phyloP scores from a whole-genome alignment of 2,888 invertebrate genomes.

The Yponomeuta sedellus region DNA sequence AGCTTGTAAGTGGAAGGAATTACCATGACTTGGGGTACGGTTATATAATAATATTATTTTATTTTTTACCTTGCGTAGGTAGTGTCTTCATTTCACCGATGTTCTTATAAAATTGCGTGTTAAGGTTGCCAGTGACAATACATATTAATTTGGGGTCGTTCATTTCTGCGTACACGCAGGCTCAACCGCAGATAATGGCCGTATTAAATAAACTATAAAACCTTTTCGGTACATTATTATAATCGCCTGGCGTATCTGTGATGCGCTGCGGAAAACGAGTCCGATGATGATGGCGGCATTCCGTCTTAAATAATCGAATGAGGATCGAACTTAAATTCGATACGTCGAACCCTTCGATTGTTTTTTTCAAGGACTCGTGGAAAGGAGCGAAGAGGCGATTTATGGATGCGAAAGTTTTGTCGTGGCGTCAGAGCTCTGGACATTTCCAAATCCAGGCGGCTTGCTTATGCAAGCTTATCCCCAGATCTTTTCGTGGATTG shows the following conservation, averaged over 20 bases:
- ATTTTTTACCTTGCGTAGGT: background rate
- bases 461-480: background rate
- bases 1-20: background rate
- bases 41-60: background rate
- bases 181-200: slow-evolving; percentile 32
- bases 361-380: slow-evolving; percentile 19
- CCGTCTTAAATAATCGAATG: slow-evolving; percentile 59
- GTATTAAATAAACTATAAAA: slow-evolving; percentile 52
- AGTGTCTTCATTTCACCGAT: slow-evolving; percentile 3
- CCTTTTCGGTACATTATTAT: slow-evolving; percentile 30
- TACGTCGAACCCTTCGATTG: slow-evolving; percentile 34
- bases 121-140: slow-evolving; percentile 7
- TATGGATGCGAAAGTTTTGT: background rate
- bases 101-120: slow-evolving; percentile 7
- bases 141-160: slow-evolving; percentile 16
- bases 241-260: slow-evolving; percentile 27
- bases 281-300: slow-evolving; percentile 55
- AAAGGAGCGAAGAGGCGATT: background rate
- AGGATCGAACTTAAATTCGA: slow-evolving; percentile 37
- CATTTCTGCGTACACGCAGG: slow-evolving; percentile 25
- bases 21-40: background rate
- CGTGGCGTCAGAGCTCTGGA: background rate
- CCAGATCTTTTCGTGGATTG: too few species aligned
- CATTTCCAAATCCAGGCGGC: background rate
- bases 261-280: slow-evolving; percentile 54